Conservation (phyloP, 1,140 invertebrate genomes). For the Stenopsyche tienmushanensis region DNA sequence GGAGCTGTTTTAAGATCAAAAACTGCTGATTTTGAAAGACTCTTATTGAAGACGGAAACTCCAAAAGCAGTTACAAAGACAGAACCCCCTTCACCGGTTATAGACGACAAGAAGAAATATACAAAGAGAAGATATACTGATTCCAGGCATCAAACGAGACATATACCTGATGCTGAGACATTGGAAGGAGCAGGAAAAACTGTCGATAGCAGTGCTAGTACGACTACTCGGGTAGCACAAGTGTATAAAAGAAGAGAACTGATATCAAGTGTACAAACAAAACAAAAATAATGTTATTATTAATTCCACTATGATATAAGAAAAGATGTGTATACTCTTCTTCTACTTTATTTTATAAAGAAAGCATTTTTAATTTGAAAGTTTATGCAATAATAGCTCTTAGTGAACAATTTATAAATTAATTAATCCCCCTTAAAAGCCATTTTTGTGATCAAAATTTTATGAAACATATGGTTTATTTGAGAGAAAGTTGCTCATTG, state of each 20-base stretch:
- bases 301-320: slow-evolving; percentile 17
- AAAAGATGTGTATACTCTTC: background rate
- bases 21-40: slow-evolving; percentile 67
- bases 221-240: slow-evolving; percentile 47
- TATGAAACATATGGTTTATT: too few species aligned
- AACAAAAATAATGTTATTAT: slow-evolving; percentile 37
- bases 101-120: slow-evolving; percentile 61
- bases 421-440: too few species aligned
- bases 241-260: slow-evolving; percentile 79
- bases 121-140: slow-evolving; percentile 64
- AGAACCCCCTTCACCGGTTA: slow-evolving; percentile 36
- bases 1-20: slow-evolving; percentile 67
- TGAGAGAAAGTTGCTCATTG: too few species aligned
- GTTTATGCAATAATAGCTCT: too few species aligned
- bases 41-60: slow-evolving; percentile 48
- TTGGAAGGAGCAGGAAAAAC: slow-evolving; percentile 44
- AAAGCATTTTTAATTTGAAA: too few species aligned
- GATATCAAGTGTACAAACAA: slow-evolving; percentile 71
- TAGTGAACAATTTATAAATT: too few species aligned
- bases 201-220: slow-evolving; percentile 46
- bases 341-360: too few species aligned
- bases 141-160: slow-evolving; percentile 61
- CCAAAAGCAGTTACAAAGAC: slow-evolving; percentile 47
- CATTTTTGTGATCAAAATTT: too few species aligned
- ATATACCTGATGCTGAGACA: slow-evolving; percentile 60